Evolutionary conservation across 2,113 vertebrate genomes (phyloP).

Genomic region (Sitta europaea): DNA sequence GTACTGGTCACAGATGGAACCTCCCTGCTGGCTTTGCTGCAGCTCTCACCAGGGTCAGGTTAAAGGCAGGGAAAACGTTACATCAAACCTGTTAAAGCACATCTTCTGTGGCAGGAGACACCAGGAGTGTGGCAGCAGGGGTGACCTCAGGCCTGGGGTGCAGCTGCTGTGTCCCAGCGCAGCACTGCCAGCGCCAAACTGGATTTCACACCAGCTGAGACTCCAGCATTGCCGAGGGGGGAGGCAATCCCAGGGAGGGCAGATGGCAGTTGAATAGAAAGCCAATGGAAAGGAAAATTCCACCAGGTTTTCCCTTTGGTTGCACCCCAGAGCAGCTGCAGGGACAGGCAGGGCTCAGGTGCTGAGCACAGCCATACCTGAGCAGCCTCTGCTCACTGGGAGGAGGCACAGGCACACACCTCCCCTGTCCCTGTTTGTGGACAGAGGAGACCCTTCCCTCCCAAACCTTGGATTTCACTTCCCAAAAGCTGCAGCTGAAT

Average conservation of each 20-base stretch:
- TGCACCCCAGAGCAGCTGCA: not conserved
- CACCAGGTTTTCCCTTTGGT: rapidly evolving
- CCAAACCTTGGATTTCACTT: not conserved
- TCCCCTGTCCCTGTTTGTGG: not conserved
- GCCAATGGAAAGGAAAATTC: not conserved
- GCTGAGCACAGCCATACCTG: not conserved
- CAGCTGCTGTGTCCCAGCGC: not conserved
- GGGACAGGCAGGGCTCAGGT: not conserved
- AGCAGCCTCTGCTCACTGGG: not conserved
- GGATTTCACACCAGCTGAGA: not conserved
- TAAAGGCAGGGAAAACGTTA: not conserved
- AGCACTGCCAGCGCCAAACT: rapidly evolving
- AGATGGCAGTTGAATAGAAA: not conserved
- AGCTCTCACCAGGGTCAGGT: not conserved
- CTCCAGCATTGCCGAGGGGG: not conserved
- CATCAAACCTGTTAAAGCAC: not conserved
- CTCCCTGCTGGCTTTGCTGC: not conserved
- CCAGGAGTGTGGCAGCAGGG: not conserved
- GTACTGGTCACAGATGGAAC: not conserved
- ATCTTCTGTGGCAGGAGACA: not conserved
- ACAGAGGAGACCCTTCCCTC: not conserved
- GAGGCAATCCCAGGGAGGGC: not conserved
- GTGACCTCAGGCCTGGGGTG: no score
- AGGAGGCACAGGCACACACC: not conserved
- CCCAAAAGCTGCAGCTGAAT: not conserved